Percentiles rank a stretch among this genome's conserved stretches.
Evolutionary conservation across 2,797 vertebrate species (phyloP).

Genomic region (Macropodus opercularis): DNA sequence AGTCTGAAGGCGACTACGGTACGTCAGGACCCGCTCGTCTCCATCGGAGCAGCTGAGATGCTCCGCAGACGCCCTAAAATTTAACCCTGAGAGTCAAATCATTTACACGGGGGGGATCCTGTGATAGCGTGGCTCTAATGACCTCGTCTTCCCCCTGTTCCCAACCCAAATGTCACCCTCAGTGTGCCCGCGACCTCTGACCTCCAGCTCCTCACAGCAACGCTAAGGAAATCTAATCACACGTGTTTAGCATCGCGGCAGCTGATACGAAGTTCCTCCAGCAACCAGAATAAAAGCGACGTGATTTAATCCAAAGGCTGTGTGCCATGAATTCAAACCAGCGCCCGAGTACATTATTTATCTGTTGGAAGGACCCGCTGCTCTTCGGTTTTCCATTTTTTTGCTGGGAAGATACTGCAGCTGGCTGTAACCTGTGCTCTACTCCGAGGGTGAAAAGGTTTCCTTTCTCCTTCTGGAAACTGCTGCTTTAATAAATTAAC

Average conservation of each 20-base stretch:
- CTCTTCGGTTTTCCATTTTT: constrained; percentile 69
- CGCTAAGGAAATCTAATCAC: constrained; percentile 69
- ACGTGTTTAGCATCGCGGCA: constrained; percentile 60
- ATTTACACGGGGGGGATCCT: constrained; percentile 50
- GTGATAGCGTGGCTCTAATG: constrained; percentile 44
- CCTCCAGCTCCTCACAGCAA: constrained; percentile 39
- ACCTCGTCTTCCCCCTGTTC: constrained; percentile 11
- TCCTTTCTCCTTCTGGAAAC: constrained; percentile 14
- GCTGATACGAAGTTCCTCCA: constrained; percentile 69
- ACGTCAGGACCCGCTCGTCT: constrained; percentile 26
- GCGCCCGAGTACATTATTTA: constrained; percentile 75
- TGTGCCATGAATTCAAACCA: constrained; percentile 61
- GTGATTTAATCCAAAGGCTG: constrained; percentile 64
- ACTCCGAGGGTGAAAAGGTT: neutral
- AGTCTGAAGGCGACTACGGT: constrained; percentile 17
- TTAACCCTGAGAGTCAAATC: constrained; percentile 67
- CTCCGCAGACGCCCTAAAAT: constrained; percentile 46
- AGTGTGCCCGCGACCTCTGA: constrained; percentile 49
- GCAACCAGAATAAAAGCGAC: constrained; percentile 68
- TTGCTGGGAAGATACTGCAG: constrained; percentile 56
- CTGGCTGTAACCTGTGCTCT: constrained; percentile 54
- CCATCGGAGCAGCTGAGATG: constrained; percentile 37
- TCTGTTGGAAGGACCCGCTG: constrained; percentile 63
- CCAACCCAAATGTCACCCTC: neutral
- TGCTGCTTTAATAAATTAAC: neutral